Evolutionary conservation across 1,140 invertebrate species (phyloP), one percentile per base, ranked within the genome.

Genomic region (Pseudobourletiella spinata): DNA sequence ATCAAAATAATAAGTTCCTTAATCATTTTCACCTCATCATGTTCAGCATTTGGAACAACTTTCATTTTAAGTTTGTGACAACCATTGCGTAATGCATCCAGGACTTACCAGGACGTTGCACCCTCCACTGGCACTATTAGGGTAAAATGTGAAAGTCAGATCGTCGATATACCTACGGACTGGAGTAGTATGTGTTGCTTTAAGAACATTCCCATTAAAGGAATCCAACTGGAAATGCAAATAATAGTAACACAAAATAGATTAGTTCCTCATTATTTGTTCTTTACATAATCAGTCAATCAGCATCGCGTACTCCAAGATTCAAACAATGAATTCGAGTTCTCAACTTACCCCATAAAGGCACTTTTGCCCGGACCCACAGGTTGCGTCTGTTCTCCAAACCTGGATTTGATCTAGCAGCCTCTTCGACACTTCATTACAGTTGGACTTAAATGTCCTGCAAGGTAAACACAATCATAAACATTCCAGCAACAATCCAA

Each of bases 151-250:
- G 61, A 77, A 77, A 20, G 69, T 73, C 42, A 79, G 30, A 56
- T 76, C 74, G 72, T 79, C 77, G 18, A 74, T 67, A 63, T 76
- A 79, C 14, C 71, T 57, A 25, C 73, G 69, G 3, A 70, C 66
- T 16, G 77, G 78, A 2, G 77, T 79, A 35, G 70, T 72, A 56
- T 78, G 77, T 2, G 67, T 76, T 22, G 73, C 76, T 43, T 71
- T 71, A 6, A 78, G 51, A 11, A 67, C 65, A 32, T 68, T 70
- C 16, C 61, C 68, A 20, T 61, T 54, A 26, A 63, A 48, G 8
- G 64, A 67, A 2, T 65, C 59, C 16, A 72, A 43, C 71, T 72
- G 25, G 20, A 29, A 59, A 59, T 39, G 29, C 25, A 8, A 42
- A n/a, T n/a, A 25, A 59, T 52, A 24, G 26, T n/a, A n/a, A n/a